A percentile compares a stretch with the other conserved stretches of the same genome.
Conservation (phyloP, 2,888 invertebrate genomes). For the Parnassius orleans region DNA sequence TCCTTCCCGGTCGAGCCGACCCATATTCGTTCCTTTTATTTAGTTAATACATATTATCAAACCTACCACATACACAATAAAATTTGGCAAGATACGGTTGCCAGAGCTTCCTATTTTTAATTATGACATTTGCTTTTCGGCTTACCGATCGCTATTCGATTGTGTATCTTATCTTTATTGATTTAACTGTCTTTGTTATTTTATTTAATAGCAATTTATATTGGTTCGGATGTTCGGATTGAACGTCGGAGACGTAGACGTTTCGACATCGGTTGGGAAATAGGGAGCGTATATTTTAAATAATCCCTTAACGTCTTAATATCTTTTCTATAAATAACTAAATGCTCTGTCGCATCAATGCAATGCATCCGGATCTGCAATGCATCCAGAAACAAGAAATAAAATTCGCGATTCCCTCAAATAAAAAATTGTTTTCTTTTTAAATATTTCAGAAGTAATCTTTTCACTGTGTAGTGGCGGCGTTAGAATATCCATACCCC, state of each 20-base stretch:
- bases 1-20: too few species aligned
- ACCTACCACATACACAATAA: slow-evolving; percentile 36
- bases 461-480: too few species aligned
- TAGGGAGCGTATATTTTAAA: background rate
- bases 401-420: too few species aligned
- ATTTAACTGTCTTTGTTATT: slow-evolving; percentile 1
- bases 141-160: background rate
- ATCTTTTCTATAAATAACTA: too few species aligned
- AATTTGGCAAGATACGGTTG: slow-evolving; percentile 50
- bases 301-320: background rate
- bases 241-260: too few species aligned
- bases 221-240: slow-evolving; percentile 3
- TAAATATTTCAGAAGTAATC: too few species aligned
- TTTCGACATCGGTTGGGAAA: slow-evolving; percentile 8
- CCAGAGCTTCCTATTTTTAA: slow-evolving; percentile 40
- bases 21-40: background rate
- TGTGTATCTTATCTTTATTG: background rate
- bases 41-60: slow-evolving; percentile 13
- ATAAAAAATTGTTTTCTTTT: too few species aligned
- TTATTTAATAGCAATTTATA: background rate
- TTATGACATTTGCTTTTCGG: slow-evolving; percentile 34
- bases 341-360: too few species aligned
- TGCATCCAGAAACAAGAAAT: too few species aligned
- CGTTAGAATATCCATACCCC: too few species aligned
- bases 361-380: too few species aligned